Evolutionary conservation across 2,888 invertebrate species (phyloP).

Genomic region (Ctena decussata): DNA sequence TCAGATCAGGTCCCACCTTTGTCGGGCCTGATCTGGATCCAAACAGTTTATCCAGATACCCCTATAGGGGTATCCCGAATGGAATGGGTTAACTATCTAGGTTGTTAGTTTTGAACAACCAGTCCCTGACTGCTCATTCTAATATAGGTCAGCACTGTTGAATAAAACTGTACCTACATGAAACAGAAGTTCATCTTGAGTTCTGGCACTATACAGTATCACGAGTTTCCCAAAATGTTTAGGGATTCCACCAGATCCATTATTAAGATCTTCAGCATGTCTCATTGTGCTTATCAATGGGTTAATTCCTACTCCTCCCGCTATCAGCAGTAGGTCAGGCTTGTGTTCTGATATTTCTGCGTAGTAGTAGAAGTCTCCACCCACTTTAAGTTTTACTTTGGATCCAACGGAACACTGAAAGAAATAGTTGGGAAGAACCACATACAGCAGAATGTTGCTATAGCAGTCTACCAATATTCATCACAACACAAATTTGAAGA

Average conservation of each 20-base stretch:
- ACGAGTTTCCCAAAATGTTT: constrained; percentile 65
- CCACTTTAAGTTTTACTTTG: constrained; percentile 70
- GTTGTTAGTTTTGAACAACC: too few relatives aligned
- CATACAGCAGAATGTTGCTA: too few relatives aligned
- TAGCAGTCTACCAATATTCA: too few relatives aligned
- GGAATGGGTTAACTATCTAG: too few relatives aligned
- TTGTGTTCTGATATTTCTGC: constrained; percentile 60
- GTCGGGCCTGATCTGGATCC: too few relatives aligned
- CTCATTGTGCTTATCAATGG: constrained; percentile 87
- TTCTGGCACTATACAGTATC: constrained; percentile 86
- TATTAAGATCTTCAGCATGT: constrained; percentile 70
- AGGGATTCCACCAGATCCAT: constrained; percentile 25
- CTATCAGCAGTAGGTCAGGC: constrained; percentile 85
- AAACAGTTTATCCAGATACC: too few relatives aligned
- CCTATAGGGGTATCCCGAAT: too few relatives aligned
- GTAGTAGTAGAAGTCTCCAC: constrained; percentile 87
- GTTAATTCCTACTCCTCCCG: constrained; percentile 88
- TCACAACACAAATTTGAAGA: too few relatives aligned
- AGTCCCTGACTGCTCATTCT: too few relatives aligned
- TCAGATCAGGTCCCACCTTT: too few relatives aligned
- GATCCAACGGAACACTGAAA: background rate
- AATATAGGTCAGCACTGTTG: too few relatives aligned
- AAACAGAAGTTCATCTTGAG: constrained; percentile 86
- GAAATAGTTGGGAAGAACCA: too few relatives aligned
- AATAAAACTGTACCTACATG: constrained; percentile 85